Base-by-base conservation (phyloP, 2,888 invertebrate genomes). In the Machimus rusticus region DNA sequence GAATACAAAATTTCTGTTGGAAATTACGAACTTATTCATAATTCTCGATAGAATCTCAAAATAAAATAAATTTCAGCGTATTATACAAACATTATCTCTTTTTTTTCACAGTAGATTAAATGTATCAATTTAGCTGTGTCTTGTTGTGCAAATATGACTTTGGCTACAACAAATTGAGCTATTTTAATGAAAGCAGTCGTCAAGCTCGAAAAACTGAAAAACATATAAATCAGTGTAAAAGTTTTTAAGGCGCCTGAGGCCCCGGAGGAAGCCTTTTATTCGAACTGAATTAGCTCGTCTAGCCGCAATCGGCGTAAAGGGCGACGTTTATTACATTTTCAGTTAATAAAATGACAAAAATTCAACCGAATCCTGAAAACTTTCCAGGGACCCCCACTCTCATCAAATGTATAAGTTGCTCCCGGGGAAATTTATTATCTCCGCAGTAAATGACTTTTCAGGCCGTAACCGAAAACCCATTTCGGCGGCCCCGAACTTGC, bases 301-400 rank as follows among this genome's bases (percentile, higher is more conserved):
- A 79, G 79, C 51, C 79, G 31, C 12, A 79, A 79, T 46, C 23
- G 66, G 51, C 79, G 51, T 79, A 79, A 79, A 46, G 28, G 51
- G 79, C 79, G 79, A 79, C 79, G 23, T 46, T 46, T 37, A 79
- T 79, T 79, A 79, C 46, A 79, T 79, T 79, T 79, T 8, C 46
- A 79, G 79, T 79, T 79, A 79, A 79, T 79, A 46, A 79, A 79
- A 79, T 46, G 51, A 51, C 51, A 79, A 79, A 28, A 66, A 28
- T 23, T 66, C 23, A 23, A 23, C 66, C 23, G 19, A 66, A 79
- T 55, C 51, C 31, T 28, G 55, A 31, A 79, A 79, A 79, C 19
- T 79, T 79, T 79, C 28, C n/a, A 46, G 51, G 31, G 31, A 5
- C n/a, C 51, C 28, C 28, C 16, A 46, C 4, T 28, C 39, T 12